Base-by-base conservation (phyloP, 2,888 invertebrate species). In the Syrphus vitripennis region DNA sequence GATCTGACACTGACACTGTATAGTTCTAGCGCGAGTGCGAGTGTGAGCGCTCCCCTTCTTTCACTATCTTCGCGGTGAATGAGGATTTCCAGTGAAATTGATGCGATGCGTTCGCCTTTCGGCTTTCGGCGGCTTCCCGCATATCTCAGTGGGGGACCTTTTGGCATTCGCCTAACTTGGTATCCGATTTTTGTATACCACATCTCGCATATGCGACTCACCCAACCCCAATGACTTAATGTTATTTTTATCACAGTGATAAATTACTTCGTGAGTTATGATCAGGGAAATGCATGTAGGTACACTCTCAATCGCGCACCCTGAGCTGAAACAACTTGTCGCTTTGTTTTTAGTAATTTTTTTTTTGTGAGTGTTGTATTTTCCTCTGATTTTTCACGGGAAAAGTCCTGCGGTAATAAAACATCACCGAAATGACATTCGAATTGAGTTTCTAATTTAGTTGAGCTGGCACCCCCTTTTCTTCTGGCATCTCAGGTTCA, bases 81-180 rank as follows among this genome's bases (percentile, higher is more conserved):
- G n/a, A n/a, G n/a, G 26, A 50, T 77, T 78, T 76, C 76, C 50
- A 78, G 26, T 50, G 77, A 84, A 84, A 82, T 74, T 72, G 82
- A 82, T 81, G 83, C 79, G 34, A n/a, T 31, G 21, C 50, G 69
- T 57, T 53, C 40, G 63, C 37, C 26, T 48, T 50, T 42, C 37
- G 24, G 50, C 12, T 34, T 31, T 9, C 24, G 29, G 21, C 21
- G 29, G 31, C 57, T 65, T 12, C 3, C n/a, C 34, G 21, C 31
- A 50, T 34, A 74, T 70, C 86, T 87, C 86, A 82, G 86, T 87
- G 82, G 86, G 86, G 82, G 86, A 87, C 86, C 86, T 87, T 87
- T 87, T 87, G 86, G 86, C 82, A 87, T 87, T 87, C 70, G 71
- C 72, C 77, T 79, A 69, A 61, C 74, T 65, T 53, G n/a, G 55